These are phyloP conservation scores for Arge pagana DNA, from an alignment of 2,888 invertebrate genomes.

Conservation along the genomic window DNA sequence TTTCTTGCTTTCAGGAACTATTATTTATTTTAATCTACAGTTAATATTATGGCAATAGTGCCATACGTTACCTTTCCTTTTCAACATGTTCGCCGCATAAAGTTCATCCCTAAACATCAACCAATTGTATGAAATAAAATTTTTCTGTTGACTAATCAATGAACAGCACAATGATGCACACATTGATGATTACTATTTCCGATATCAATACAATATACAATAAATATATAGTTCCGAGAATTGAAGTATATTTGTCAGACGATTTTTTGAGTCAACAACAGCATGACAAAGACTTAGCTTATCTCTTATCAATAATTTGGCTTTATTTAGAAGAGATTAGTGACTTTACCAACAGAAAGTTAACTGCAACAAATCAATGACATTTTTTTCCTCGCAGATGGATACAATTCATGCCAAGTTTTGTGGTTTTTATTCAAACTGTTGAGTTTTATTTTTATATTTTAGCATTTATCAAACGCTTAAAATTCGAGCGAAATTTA, in stretches of 20 bases:
- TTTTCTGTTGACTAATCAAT: slow-evolving; percentile 5
- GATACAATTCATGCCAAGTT: slow-evolving; percentile 9
- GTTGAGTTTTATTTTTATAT: neutral
- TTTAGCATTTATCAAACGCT: neutral
- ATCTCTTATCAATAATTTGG: slow-evolving; percentile 17
- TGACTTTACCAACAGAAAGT: neutral
- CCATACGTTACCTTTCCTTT: too few relatives aligned
- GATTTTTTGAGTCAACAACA: slow-evolving; percentile 1
- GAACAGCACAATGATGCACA: neutral
- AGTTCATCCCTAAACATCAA: too few relatives aligned
- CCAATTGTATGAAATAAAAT: slow-evolving; percentile 8
- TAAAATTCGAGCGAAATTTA: neutral
- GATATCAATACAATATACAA: slow-evolving; percentile 1
- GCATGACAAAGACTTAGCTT: slow-evolving; percentile 13
- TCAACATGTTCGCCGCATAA: too few relatives aligned
- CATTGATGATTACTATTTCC: neutral
- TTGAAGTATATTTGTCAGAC: slow-evolving; percentile 1
- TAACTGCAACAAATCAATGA: neutral
- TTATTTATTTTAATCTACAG: too few relatives aligned
- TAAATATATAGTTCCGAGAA: slow-evolving; percentile 1
- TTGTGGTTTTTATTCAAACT: slow-evolving; percentile 11
- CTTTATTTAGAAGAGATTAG: neutral
- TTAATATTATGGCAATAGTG: too few relatives aligned
- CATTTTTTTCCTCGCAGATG: slow-evolving; percentile 15
- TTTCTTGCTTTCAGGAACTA: too few relatives aligned